Percentiles rank a stretch among this genome's conserved stretches.
phyloP scores from a whole-genome alignment of 30 jellyfish, hydroid and myxozoan species.

The Chrysaora quinquecirrha region DNA sequence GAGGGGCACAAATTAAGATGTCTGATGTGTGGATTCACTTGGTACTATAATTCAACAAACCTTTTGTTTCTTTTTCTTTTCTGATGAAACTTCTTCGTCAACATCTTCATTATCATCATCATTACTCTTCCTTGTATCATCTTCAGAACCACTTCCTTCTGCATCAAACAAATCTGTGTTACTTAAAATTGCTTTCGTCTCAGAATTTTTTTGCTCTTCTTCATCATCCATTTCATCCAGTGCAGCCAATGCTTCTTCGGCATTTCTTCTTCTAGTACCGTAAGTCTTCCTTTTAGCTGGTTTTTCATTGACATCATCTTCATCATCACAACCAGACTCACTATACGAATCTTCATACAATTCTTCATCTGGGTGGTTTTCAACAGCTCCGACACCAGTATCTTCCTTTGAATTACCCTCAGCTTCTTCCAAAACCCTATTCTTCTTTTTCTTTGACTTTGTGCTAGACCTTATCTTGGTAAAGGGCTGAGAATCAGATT shows the following conservation, averaged over 20 bases:
- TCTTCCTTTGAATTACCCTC: neutral
- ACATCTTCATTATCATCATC: slow-evolving; percentile 11
- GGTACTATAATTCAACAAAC: no score
- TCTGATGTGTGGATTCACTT: no score
- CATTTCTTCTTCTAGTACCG: slow-evolving; percentile 29
- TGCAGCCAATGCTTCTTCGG: neutral
- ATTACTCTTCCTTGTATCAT: neutral
- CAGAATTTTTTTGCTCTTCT: slow-evolving; percentile 6
- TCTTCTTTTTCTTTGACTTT: neutral
- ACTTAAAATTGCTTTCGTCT: slow-evolving; percentile 11
- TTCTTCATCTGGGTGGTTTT: neutral
- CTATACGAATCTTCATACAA: neutral
- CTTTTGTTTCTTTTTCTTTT: neutral
- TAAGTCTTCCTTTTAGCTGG: neutral
- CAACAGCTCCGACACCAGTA: neutral
- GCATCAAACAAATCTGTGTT: slow-evolving; percentile 55
- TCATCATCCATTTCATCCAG: slow-evolving; percentile 8
- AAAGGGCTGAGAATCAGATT: neutral
- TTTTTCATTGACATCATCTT: slow-evolving; percentile 3
- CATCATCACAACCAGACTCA: neutral
- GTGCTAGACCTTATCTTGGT: neutral
- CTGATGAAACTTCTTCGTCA: neutral
- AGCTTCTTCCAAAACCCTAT: neutral
- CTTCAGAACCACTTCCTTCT: slow-evolving; percentile 26
- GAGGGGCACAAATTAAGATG: no score